Conservation (phyloP, 1,140 invertebrate genomes). For the Drosophila kepulauana region DNA sequence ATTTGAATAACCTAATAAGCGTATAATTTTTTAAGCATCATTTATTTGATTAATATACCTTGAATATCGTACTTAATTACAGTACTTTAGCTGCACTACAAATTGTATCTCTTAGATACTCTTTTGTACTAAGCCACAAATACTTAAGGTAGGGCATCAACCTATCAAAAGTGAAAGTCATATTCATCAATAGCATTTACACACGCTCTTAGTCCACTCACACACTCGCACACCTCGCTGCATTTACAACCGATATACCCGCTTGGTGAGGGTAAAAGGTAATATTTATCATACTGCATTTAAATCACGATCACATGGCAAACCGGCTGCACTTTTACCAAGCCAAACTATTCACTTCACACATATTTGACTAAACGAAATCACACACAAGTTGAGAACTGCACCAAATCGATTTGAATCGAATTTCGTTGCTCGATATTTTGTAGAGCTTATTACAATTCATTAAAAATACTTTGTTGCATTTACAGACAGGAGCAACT, state of each 20-base stretch:
- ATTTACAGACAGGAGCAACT: too few species aligned
- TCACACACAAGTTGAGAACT: not conserved
- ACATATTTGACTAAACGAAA: constrained; percentile 17
- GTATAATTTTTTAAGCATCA: too few species aligned
- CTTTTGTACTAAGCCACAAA: not conserved
- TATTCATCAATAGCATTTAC: constrained; percentile 14
- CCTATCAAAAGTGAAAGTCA: constrained; percentile 39
- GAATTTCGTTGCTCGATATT: too few species aligned
- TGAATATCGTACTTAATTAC: not conserved
- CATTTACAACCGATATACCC: not conserved
- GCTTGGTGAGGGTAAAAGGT: constrained; percentile 20
- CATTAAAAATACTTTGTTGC: too few species aligned
- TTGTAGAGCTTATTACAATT: too few species aligned
- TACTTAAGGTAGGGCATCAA: constrained; percentile 12
- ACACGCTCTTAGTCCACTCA: not conserved
- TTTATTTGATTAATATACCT: too few species aligned
- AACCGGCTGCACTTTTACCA: constrained; percentile 54
- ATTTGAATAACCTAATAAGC: not conserved
- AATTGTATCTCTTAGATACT: not conserved
- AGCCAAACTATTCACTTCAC: constrained; percentile 6
- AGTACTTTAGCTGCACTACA: not conserved
- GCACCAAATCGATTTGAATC: not conserved
- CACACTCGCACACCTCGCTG: not conserved
- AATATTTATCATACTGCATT: constrained; percentile 60
- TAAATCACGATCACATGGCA: constrained; percentile 53